Conservation (phyloP, 2,888 invertebrate species). For the Argyresthia goedartella region DNA sequence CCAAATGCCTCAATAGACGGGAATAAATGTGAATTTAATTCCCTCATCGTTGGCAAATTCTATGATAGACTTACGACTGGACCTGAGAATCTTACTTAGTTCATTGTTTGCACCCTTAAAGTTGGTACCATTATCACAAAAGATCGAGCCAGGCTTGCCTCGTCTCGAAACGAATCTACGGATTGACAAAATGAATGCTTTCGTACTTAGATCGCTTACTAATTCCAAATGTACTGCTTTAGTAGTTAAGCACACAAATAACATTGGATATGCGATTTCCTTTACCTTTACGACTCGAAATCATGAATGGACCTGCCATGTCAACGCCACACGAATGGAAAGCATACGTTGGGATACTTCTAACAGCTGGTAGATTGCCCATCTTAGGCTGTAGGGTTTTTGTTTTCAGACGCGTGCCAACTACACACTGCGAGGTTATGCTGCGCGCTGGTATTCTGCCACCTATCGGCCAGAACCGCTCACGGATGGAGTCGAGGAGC, state of each 20-base stretch:
- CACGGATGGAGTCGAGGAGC: background rate
- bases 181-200: constrained; percentile 11
- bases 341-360: no score
- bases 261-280: constrained; percentile 11
- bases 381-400: background rate
- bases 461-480: background rate
- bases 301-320: no score
- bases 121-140: constrained; percentile 15
- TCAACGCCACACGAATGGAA: no score
- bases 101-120: no score
- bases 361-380: no score
- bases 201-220: constrained; percentile 11
- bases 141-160: constrained; percentile 11
- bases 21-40: no score
- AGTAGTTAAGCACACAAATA: constrained; percentile 12
- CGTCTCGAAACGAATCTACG: constrained; percentile 14
- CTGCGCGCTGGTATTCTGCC: no score
- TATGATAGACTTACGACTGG: no score
- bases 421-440: background rate
- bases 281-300: no score
- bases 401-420: background rate
- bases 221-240: constrained; percentile 11
- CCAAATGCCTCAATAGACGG: no score
- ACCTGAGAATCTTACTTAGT: no score
- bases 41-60: no score